Base-by-base conservation (phyloP, 2,888 invertebrate species). In the Synergus gifuensis region DNA sequence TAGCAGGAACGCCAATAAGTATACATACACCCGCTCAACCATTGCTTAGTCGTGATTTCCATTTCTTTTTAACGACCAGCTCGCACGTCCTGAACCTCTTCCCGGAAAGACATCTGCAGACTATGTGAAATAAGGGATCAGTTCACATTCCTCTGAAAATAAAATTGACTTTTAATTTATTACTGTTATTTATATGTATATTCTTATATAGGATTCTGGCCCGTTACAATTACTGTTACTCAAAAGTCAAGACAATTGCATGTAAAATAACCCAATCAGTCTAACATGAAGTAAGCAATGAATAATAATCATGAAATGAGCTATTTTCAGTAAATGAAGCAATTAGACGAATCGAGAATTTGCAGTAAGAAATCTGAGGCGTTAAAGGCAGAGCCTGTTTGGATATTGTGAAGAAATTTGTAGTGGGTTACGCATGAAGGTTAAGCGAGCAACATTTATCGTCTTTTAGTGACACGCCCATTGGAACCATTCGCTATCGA, bases 391-490 rank as follows among this genome's bases (percentile, higher is more conserved):
- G 22, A 8, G 14, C 22, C 22, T 8, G 22, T 54, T 58, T 12
- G 36, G 28, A n/a, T 58, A 73, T 73, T 78, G 67, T 11, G 62
- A 78, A 76, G 76, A 58, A 81, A 81, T 82, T 79, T 81, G 82
- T 79, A 44, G 78, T 46, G 58, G 81, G 79, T 79, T 81, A 81
- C 18, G 77, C 78, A 78, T 60, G 62, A 67, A 81, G 81, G 79
- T 77, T 77, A 81, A 78, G 81, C 78, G 78, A 78, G 79, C 78
- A 78, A 78, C 80, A 80, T 80, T 83, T 81, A 83, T 83, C 83
- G 80, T 79, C 54, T 79, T 77, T 76, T 73, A 83, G 80, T 82
- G 82, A 80, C 82, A 83, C 83, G 83, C 82, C 83, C 83, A 83
- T 79, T 80, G 66, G 77, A 76, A 77, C 79, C 69, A 78, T 78